A percentile compares a stretch with the other conserved stretches of the same genome.
These are phyloP conservation scores for Blastobasis lacticolella DNA, from an alignment of 2,888 invertebrate species.

Conservation along the genomic window DNA sequence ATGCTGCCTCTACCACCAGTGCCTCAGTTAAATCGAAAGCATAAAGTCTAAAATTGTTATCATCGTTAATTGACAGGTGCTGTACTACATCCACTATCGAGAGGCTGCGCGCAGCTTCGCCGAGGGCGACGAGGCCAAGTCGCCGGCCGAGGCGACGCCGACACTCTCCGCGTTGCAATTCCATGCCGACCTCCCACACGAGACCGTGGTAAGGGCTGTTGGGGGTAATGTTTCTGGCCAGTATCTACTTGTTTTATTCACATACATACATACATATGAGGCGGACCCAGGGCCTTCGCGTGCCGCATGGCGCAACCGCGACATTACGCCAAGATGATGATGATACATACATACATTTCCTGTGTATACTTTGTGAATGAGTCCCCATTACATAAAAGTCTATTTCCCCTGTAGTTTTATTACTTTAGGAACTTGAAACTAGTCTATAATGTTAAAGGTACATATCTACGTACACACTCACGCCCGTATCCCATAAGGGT, in stretches of 20 bases:
- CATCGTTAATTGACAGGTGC: slow-evolving; percentile 65
- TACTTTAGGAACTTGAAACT: too few relatives aligned
- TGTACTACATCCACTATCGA: slow-evolving; percentile 89
- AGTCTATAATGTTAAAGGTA: too few relatives aligned
- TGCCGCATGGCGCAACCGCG: too few relatives aligned
- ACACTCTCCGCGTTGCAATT: slow-evolving; percentile 87
- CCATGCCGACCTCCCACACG: slow-evolving; percentile 89
- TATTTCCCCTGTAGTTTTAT: too few relatives aligned
- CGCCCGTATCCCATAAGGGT: too few relatives aligned
- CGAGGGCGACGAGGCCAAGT: slow-evolving; percentile 74
- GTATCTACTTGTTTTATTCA: background rate
- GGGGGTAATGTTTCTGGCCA: background rate
- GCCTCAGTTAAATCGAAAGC: too few relatives aligned
- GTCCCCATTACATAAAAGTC: background rate
- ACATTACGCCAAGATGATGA: too few relatives aligned
- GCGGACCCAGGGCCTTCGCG: too few relatives aligned
- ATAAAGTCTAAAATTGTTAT: too few relatives aligned
- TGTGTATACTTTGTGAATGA: background rate
- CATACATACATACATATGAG: background rate
- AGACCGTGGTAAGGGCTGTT: slow-evolving; percentile 82
- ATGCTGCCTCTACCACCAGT: too few relatives aligned
- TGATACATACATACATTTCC: too few relatives aligned
- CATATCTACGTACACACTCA: too few relatives aligned
- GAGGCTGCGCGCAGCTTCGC: slow-evolving; percentile 80
- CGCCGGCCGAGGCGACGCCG: slow-evolving; percentile 71